Evolutionary conservation across 2,888 invertebrate species (phyloP), one percentile per base, ranked within the genome.

Genomic region (Malthinus flaveolus): DNA sequence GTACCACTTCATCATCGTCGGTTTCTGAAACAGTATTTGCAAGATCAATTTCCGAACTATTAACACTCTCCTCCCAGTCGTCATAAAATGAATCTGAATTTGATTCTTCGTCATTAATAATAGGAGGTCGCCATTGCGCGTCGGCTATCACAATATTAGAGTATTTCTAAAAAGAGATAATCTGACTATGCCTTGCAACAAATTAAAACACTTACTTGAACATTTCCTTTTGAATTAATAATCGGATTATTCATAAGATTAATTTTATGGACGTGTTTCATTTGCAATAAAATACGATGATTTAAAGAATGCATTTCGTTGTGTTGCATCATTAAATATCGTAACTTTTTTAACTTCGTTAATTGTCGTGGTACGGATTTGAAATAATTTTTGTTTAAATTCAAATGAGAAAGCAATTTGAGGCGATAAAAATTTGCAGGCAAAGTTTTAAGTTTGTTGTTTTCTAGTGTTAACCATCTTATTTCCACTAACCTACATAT

Each of bases 381-480:
- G 1, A 88, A 72, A 8, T 74, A 70, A 69, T 88, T 88, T 50
- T 82, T 81, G 52, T 82, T 81, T 1, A 88, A 74, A 76, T 88
- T 88, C 34, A 87, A 79, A 73, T 88, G 88, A 1, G 85, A 81
- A 5, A 88, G 71, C 0, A 80, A 80, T 9, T 80, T 79, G 71
- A 87, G 75, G 6, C 78, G 75, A 13, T 80, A 77, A 74, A 87
- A 80, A 6, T 79, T 76, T 7, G 71, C 61, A 0, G 88, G 87
- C 31, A 88, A 56, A 0, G 72, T 73, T 10, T 78, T 78, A 44
- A 88, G 78, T 49, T 79, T 74, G 70, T 88, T 88, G 58, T 83
- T 81, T 68, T 88, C 87, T 45, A 87, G 73, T 0, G 88, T 87
- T 10, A 88, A 68, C 88, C 88, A 88, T 71, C 87, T 13, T 9